Conservation (phyloP, 2,113 vertebrate species). For the Tragulus kanchil region DNA sequence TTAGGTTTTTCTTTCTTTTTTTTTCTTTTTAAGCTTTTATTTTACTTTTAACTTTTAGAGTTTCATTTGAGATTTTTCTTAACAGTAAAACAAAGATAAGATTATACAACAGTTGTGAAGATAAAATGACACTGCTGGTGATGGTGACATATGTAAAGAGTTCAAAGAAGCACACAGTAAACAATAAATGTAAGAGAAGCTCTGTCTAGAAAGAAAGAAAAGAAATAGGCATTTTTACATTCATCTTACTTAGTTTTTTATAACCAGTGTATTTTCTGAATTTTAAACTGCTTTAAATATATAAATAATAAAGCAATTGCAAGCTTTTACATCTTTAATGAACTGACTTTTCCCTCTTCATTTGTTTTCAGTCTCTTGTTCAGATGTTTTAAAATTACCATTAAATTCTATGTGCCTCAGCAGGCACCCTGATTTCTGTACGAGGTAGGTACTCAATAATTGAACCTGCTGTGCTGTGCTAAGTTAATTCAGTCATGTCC, state of each 20-base stretch:
- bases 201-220: background rate
- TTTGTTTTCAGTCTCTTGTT: background rate
- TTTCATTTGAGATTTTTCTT: background rate
- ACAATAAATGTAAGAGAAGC: background rate
- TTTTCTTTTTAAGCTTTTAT: no score
- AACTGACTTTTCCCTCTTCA: background rate
- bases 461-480: background rate
- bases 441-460: background rate
- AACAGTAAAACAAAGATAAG: background rate
- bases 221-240: background rate
- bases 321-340: constrained; percentile 31
- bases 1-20: background rate
- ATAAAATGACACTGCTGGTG: background rate
- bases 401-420: background rate
- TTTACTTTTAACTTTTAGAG: no score
- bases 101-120: background rate
- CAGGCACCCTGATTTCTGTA: background rate
- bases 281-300: constrained; percentile 43
- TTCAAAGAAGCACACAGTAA: background rate
- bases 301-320: background rate
- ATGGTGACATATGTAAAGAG: background rate
- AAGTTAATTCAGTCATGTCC: background rate
- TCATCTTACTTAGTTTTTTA: background rate
- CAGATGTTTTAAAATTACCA: background rate
- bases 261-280: background rate